Percentiles rank a stretch among this genome's conserved stretches.
Conservation (phyloP, 2,113 vertebrate species). For the Scartelaos histophorus region DNA sequence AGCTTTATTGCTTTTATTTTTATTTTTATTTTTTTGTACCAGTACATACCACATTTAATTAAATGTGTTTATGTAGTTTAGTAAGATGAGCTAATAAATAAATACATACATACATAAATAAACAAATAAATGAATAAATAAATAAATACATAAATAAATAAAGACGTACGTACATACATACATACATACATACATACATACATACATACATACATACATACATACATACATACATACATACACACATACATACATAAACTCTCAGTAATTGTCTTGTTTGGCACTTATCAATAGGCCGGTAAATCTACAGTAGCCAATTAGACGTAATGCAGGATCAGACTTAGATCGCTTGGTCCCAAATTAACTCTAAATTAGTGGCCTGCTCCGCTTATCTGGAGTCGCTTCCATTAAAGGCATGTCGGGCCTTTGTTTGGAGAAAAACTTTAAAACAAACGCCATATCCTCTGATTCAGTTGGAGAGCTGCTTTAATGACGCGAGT, state of each 20-base stretch:
- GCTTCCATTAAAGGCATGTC: constrained; percentile 11
- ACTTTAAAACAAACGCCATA: constrained; percentile 52
- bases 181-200: no score
- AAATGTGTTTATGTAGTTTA: no score
- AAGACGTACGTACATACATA: no score
- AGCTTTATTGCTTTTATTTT: background rate
- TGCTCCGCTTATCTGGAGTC: constrained; percentile 14
- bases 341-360: background rate
- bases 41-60: background rate
- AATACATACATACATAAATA: background rate
- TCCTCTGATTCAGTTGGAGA: constrained; percentile 57
- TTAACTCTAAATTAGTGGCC: constrained; percentile 6
- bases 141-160: constrained; percentile 1
- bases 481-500: constrained; percentile 30
- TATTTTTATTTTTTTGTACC: background rate
- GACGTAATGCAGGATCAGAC: background rate
- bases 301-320: background rate
- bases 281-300: background rate
- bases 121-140: background rate
- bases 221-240: no score
- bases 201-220: no score
- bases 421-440: constrained; percentile 43
- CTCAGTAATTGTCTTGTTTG: no score
- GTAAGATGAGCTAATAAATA: background rate
- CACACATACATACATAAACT: background rate